These are phyloP conservation scores for Lamprotornis superbus DNA, from an alignment of 2,113 vertebrate genomes.

Conservation along the genomic window DNA sequence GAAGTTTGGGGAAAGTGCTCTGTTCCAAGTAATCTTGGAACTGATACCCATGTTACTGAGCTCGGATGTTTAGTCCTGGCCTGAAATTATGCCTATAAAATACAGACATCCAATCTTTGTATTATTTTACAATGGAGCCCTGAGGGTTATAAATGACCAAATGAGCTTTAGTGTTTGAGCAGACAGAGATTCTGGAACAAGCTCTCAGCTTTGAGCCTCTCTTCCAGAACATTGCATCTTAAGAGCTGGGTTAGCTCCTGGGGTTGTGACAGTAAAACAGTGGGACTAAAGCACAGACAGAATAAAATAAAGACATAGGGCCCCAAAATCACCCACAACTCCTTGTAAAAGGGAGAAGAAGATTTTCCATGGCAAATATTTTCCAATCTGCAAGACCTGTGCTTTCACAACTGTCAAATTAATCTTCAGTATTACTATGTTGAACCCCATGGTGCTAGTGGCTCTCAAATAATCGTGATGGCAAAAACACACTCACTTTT, in stretches of 20 bases:
- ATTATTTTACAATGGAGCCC: conserved; percentile 42
- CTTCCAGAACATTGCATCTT: neutral
- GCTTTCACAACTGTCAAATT: neutral
- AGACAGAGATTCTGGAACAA: neutral
- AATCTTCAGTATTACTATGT: neutral
- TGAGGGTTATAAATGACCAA: conserved; percentile 40
- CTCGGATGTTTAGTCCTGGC: conserved; percentile 51
- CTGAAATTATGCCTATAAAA: conserved; percentile 23
- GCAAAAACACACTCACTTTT: neutral
- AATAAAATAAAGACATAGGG: neutral
- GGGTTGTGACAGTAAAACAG: neutral
- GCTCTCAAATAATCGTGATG: neutral
- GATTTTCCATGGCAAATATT: neutral
- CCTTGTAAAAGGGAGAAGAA: neutral
- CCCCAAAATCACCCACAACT: neutral
- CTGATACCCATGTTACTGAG: conserved; percentile 34
- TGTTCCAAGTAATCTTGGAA: conserved; percentile 55
- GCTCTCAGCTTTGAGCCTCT: neutral
- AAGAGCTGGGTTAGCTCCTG: neutral
- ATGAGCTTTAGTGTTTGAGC: neutral
- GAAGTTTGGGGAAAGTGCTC: conserved; percentile 24
- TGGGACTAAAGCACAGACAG: neutral
- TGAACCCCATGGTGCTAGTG: neutral
- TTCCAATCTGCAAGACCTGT: neutral
- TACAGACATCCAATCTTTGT: neutral